Evolutionary conservation across 2,888 invertebrate genomes (phyloP).

Genomic region (Xylophagus ater): DNA sequence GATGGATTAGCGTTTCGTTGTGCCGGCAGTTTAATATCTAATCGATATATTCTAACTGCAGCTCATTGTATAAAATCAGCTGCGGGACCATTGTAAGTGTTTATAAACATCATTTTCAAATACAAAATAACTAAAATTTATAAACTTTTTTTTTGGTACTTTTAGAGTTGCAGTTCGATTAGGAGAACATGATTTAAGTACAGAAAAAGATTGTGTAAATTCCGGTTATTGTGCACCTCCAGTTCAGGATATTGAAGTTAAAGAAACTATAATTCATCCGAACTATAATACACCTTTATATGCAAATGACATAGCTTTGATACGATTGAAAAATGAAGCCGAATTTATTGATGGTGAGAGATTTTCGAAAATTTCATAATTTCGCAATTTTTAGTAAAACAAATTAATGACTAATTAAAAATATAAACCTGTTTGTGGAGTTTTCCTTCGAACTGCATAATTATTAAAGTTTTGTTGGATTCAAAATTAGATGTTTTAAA

Average conservation of each 20-base stretch:
- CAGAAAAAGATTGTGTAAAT: slow-evolving; percentile 29
- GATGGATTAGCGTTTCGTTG: slow-evolving; percentile 29
- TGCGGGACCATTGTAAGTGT: slow-evolving; percentile 23
- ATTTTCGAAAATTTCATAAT: neutral
- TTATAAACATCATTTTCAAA: neutral
- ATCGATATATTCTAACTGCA: slow-evolving; percentile 30
- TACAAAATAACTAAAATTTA: neutral
- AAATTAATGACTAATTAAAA: too few species aligned
- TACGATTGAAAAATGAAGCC: slow-evolving; percentile 35
- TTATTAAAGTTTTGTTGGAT: too few species aligned
- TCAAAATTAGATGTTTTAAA: too few species aligned
- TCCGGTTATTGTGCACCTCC: slow-evolving; percentile 31
- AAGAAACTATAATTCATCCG: slow-evolving; percentile 41
- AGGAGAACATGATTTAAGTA: slow-evolving; percentile 27
- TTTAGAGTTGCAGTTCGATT: neutral
- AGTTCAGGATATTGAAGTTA: slow-evolving; percentile 33
- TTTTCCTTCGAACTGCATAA: too few species aligned
- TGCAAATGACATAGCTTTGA: slow-evolving; percentile 48
- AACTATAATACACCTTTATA: slow-evolving; percentile 36
- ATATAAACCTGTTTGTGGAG: too few species aligned
- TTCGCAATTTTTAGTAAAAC: neutral
- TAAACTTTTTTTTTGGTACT: neutral
- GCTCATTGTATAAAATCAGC: slow-evolving; percentile 28
- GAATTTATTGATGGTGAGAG: neutral
- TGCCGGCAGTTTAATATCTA: slow-evolving; percentile 30